Base-by-base conservation (phyloP, 2,888 invertebrate species). In the Limnephilus marmoratus region DNA sequence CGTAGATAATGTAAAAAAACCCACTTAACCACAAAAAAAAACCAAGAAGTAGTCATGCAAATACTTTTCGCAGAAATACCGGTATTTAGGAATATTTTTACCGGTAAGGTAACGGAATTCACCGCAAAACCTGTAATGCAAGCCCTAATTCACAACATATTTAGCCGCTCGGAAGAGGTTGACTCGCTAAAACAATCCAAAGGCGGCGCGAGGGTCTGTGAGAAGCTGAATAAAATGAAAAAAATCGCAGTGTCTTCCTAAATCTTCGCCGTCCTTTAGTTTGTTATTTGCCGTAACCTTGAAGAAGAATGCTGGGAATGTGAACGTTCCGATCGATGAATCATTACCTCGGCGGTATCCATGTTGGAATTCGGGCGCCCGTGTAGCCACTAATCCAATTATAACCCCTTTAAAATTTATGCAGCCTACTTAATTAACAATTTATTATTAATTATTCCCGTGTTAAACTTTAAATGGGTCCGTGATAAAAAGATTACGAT, bases 231-330 rank as follows among this genome's bases (percentile, higher is more conserved):
- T 68, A 49, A 90, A 53, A 49, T 12, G 49, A 91, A 81, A 91
- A 88, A 34, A 88, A 81, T 49, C 18, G 45, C 80, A 68, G 45
- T 81, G 53, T 41, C 37, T 45, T 85, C 41, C 34, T 37, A 24
- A 90, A 81, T 18, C 80, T 37, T 45, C 45, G 41, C 90, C 90
- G 81, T 13, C 45, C 41, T 90, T 91, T 91, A 13, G 45, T 81
- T 88, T 91, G 31, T 85, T 18, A 34, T 49, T 49, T 13, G 13
- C 13, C 7, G 86, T 37, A 85, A 34, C 82, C 89, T 81, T 85
- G 53, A 86, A 34, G 37, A 91, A 91, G 90, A 90, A 92, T 90
- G 81, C 53, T 29, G 34, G 81, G 92, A 92, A 92, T 92, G 92
- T 87, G 85, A 81, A 41, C 53, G 45, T 87, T 53, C 53, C 29